Evolutionary conservation across 2,888 invertebrate genomes (phyloP).

Genomic region (Stenolophus ochropezus): DNA sequence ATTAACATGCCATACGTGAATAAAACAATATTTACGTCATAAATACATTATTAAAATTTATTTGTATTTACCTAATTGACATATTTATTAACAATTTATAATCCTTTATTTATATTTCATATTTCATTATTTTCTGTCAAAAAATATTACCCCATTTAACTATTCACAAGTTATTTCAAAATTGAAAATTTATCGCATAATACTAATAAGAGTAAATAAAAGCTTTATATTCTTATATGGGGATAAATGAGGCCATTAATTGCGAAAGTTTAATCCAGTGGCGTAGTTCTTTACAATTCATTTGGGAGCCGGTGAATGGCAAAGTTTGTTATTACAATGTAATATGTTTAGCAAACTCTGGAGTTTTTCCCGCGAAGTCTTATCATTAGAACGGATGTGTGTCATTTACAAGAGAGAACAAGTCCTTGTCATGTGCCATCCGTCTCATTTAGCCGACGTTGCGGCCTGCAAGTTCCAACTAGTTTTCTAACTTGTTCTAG

Average conservation of each 20-base stretch:
- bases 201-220: too few relatives aligned
- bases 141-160: too few relatives aligned
- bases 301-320: background rate
- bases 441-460: constrained; percentile 24
- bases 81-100: too few relatives aligned
- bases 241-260: background rate
- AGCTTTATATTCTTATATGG: background rate
- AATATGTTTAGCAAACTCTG: constrained; percentile 11
- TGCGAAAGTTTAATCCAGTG: background rate
- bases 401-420: constrained; percentile 24
- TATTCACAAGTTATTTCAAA: too few relatives aligned
- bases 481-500: constrained; percentile 43
- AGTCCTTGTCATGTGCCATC: constrained; percentile 22
- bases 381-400: constrained; percentile 39
- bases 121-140: too few relatives aligned
- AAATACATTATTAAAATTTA: too few relatives aligned
- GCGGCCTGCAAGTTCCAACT: constrained; percentile 24
- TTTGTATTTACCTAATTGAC: too few relatives aligned
- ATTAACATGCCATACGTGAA: too few relatives aligned
- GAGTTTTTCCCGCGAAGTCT: constrained; percentile 11
- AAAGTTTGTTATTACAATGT: constrained; percentile 6
- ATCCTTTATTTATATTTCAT: too few relatives aligned
- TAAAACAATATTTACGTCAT: too few relatives aligned
- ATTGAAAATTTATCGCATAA: too few relatives aligned
- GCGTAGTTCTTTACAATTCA: background rate